Evolutionary conservation across 1,140 invertebrate species (phyloP).

Genomic region (Mactra quadrangularis): DNA sequence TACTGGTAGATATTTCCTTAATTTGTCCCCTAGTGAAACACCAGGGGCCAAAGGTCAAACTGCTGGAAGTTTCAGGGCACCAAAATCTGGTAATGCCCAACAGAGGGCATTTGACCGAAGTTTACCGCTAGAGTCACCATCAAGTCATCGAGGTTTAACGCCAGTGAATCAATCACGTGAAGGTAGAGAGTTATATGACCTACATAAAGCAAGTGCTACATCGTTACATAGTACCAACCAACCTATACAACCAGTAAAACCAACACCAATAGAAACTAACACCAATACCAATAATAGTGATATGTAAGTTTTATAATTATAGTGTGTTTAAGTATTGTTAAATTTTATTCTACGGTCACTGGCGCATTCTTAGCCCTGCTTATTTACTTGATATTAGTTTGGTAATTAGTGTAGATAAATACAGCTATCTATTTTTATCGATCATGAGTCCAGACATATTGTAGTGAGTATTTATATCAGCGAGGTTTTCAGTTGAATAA

Average conservation of each 20-base stretch:
- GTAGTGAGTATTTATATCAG: too few relatives aligned
- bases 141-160: constrained; percentile 12
- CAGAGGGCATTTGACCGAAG: neutral
- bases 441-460: too few relatives aligned
- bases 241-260: neutral
- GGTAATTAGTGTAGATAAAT: too few relatives aligned
- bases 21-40: constrained; percentile 53
- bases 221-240: neutral
- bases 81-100: constrained; percentile 33
- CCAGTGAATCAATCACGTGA: constrained; percentile 13
- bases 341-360: too few relatives aligned
- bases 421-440: too few relatives aligned
- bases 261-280: constrained; percentile 28
- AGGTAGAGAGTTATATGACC: constrained; percentile 29
- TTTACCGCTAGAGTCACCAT: constrained; percentile 36
- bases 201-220: constrained; percentile 51
- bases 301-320: constrained; percentile 16
- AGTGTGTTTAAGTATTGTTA: too few relatives aligned
- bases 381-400: too few relatives aligned
- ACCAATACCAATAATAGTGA: constrained; percentile 22
- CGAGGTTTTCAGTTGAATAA: too few relatives aligned
- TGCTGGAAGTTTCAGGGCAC: constrained; percentile 20
- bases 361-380: too few relatives aligned
- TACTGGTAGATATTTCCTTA: constrained; percentile 69
- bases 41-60: constrained; percentile 24